Evolutionary conservation across 2,888 invertebrate species (phyloP), one percentile per base, ranked within the genome.

Genomic region (Trissolcus brochymenae): DNA sequence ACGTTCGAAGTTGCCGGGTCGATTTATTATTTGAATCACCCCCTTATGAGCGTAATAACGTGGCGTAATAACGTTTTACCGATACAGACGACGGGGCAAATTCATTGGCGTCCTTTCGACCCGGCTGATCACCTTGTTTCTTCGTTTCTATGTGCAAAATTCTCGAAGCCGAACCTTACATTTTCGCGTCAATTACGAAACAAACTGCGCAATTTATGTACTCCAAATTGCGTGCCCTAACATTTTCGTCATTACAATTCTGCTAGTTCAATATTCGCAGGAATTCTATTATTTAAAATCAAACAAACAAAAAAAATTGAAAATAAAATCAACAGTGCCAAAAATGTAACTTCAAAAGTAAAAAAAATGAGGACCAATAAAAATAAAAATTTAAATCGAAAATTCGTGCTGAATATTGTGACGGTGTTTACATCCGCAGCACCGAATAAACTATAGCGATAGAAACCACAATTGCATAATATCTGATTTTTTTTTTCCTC

Each of bases 1-100:
- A 16, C 55, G 29, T 35, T 40, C 29, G 19, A 55, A 55, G 16
- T 55, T 40, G 40, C 16, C 16, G 14, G 35, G 35, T 55, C 55
- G 55, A 55, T 55, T 55, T 40, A 55, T 55, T 55, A 55, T 55
- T 55, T 55, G 55, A 55, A 25, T 29, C 55, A 40, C 29, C 55
- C 35, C 16, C 40, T 55, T 29, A 55, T 55, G 29, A 55, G 25
- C 25, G 55, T 29, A 55, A 55, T 55, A 55, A 40, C 55, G 55
- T 55, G 55, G 55, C 40, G 55, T 55, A 55, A 55, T 55, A 55
- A 55, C 40, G 55, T 55, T 55, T 55, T 55, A 55, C 55, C 55
- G 40, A 55, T 55, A 55, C 16, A 55, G 55, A 51, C 17, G 51
- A 17, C 14, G 17, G 55, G 40, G 40, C 55, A 29, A 17, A 55